A percentile compares a stretch with the other conserved stretches of the same genome.
These are phyloP conservation scores for Lophotriccus pileatus DNA, from an alignment of 2,797 vertebrate species.

Conservation along the genomic window DNA sequence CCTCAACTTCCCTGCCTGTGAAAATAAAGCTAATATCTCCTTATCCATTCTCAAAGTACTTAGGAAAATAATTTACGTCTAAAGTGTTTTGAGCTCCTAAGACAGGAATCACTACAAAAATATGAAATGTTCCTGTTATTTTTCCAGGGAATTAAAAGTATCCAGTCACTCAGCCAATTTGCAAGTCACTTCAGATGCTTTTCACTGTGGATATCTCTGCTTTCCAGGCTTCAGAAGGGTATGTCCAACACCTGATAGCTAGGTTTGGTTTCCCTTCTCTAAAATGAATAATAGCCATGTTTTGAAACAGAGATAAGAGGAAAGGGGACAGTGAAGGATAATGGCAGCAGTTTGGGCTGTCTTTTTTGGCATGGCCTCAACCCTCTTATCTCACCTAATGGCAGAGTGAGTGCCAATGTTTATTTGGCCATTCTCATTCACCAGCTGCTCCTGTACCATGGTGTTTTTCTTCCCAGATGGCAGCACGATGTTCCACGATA, in stretches of 20 bases:
- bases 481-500: constrained; percentile 78
- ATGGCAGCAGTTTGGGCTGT: constrained; percentile 40
- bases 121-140: constrained; percentile 27
- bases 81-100: neutral
- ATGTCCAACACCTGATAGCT: constrained; percentile 43
- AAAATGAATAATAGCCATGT: constrained; percentile 59
- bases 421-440: constrained; percentile 78
- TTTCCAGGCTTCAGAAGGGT: constrained; percentile 28
- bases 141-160: constrained; percentile 21
- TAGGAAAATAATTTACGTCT: neutral
- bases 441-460: constrained; percentile 77
- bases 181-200: constrained; percentile 10
- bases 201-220: constrained; percentile 41
- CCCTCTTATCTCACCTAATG: constrained; percentile 79
- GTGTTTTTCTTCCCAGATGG: constrained; percentile 82
- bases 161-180: neutral
- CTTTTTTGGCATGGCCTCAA: constrained; percentile 65
- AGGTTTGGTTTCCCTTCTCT: constrained; percentile 41
- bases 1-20: neutral
- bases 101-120: neutral
- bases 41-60: neutral
- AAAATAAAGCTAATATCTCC: neutral
- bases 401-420: constrained; percentile 76
- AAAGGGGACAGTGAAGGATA: constrained; percentile 54
- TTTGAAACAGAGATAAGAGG: constrained; percentile 68